Conservation (phyloP, 2,888 invertebrate genomes). For the Scaptomyza flava region DNA sequence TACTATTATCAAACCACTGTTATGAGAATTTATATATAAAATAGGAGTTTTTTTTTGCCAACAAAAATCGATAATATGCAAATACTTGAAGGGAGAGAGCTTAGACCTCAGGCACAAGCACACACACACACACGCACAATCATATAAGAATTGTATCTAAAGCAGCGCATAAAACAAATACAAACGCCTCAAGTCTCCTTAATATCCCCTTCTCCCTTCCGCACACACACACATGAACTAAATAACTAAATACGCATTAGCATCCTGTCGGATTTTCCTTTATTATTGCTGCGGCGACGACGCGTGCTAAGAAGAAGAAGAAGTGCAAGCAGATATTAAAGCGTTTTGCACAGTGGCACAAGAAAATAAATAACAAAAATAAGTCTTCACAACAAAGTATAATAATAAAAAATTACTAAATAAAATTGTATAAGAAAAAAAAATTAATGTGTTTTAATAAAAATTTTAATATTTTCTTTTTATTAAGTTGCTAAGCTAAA, state of each 20-base stretch:
- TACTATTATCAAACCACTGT: too few species aligned
- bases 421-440: too few species aligned
- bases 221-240: conserved; percentile 52
- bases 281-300: conserved; percentile 65
- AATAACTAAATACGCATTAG: conserved; percentile 80
- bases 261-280: conserved; percentile 77
- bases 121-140: conserved; percentile 16
- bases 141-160: conserved; percentile 18
- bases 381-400: not conserved
- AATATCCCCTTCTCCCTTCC: conserved; percentile 1
- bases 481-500: too few species aligned
- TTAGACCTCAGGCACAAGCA: conserved; percentile 15
- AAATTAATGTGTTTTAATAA: too few species aligned
- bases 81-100: conserved; percentile 48
- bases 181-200: conserved; percentile 42
- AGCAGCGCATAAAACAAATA: conserved; percentile 62
- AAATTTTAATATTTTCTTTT: too few species aligned
- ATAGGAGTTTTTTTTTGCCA: not conserved
- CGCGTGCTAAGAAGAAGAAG: conserved; percentile 36
- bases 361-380: not conserved
- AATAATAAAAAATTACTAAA: too few species aligned
- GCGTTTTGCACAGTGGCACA: conserved; percentile 32
- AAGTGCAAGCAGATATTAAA: conserved; percentile 25
- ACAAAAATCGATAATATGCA: conserved; percentile 76
- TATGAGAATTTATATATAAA: not conserved